These are phyloP conservation scores for Trachurus trachurus DNA, from an alignment of 2,797 vertebrate species.

Conservation along the genomic window DNA sequence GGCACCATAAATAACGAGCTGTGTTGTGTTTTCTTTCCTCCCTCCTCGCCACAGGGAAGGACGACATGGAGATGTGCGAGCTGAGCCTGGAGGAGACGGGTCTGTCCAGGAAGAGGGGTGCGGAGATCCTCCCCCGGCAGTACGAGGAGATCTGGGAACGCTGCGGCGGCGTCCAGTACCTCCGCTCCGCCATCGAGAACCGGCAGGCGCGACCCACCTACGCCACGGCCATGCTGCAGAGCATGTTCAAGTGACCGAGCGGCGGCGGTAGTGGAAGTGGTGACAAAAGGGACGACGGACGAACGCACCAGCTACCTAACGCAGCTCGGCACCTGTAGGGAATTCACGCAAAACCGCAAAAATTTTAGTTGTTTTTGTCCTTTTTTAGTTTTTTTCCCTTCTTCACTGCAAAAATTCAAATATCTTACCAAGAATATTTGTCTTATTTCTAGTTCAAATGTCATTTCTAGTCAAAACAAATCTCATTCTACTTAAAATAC, in stretches of 20 bases:
- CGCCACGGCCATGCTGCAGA: constrained; percentile 97
- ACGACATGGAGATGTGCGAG: constrained; percentile 99
- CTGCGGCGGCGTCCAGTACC: constrained; percentile 95
- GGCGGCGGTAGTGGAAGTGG: not conserved
- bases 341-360: constrained; percentile 73
- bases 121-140: constrained; percentile 94
- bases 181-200: constrained; percentile 94
- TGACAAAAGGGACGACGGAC: constrained; percentile 77
- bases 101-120: constrained; percentile 94
- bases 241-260: constrained; percentile 85
- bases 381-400: constrained; percentile 37
- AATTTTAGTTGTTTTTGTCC: constrained; percentile 62
- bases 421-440: too few relatives aligned
- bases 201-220: constrained; percentile 95
- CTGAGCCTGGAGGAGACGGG: constrained; percentile 97
- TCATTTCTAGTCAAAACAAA: too few relatives aligned
- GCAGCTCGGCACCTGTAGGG: constrained; percentile 63
- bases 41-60: constrained; percentile 88
- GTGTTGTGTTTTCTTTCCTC: too few relatives aligned
- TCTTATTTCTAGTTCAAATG: too few relatives aligned
- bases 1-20: too few relatives aligned
- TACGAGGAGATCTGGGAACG: constrained; percentile 99
- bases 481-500: too few relatives aligned
- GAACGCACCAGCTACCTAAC: constrained; percentile 66
- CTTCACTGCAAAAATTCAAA: too few relatives aligned